These are phyloP conservation scores for Linnaemya tessellans DNA, from an alignment of 2,888 invertebrate genomes.

Conservation along the genomic window DNA sequence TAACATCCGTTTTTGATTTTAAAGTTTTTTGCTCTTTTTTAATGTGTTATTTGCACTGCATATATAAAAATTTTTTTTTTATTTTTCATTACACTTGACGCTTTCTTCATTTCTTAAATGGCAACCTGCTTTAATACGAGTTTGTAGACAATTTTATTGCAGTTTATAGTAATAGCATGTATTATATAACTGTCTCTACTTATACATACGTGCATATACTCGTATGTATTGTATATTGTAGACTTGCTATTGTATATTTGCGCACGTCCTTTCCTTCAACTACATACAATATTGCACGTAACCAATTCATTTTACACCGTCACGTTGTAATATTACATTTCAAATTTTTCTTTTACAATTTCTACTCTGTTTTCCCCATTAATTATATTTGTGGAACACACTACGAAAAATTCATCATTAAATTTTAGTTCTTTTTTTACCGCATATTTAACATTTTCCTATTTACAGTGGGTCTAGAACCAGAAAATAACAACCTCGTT, in stretches of 20 bases:
- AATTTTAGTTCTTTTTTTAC: neutral
- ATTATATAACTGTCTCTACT: neutral
- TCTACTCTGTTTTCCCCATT: slow-evolving; percentile 2
- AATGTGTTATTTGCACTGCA: neutral
- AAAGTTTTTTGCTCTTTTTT: too few relatives aligned
- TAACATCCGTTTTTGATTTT: too few relatives aligned
- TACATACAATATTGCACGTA: slow-evolving; percentile 53
- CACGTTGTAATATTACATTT: slow-evolving; percentile 57
- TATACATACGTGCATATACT: neutral
- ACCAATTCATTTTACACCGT: slow-evolving; percentile 58
- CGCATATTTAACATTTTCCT: too few relatives aligned
- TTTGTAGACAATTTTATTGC: neutral
- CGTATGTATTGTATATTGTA: neutral
- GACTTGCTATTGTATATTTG: neutral
- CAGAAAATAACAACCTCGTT: too few relatives aligned
- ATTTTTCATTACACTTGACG: too few relatives aligned
- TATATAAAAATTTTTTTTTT: neutral
- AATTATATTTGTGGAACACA: slow-evolving; percentile 22
- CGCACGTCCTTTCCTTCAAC: neutral
- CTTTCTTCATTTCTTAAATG: too few relatives aligned
- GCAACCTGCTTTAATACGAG: slow-evolving; percentile 45
- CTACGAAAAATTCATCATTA: slow-evolving; percentile 2
- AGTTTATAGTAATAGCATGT: neutral
- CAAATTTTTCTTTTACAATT: slow-evolving; percentile 37
- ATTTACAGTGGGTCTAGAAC: too few relatives aligned